Evolutionary conservation across 2,888 invertebrate genomes (phyloP).

Genomic region (Erebia ligea): DNA sequence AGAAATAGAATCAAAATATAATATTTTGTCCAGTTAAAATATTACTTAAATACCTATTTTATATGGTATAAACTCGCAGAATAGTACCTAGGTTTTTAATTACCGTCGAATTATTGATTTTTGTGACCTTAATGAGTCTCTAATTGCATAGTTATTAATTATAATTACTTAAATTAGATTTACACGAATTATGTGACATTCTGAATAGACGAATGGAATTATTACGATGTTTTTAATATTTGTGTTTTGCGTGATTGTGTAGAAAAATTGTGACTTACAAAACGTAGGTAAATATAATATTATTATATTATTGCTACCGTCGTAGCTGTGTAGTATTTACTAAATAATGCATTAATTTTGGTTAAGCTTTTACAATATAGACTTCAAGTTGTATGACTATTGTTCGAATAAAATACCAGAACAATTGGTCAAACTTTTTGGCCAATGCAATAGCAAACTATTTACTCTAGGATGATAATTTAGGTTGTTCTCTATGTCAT

Average conservation of each 20-base stretch:
- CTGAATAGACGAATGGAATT: neutral
- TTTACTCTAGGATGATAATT: neutral
- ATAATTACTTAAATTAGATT: neutral
- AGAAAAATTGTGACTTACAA: neutral
- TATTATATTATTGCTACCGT: neutral
- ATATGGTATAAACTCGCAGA: too few relatives aligned
- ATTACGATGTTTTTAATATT: neutral
- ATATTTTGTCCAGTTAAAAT: too few relatives aligned
- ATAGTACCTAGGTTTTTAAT: neutral
- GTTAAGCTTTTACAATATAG: too few relatives aligned
- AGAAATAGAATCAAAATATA: too few relatives aligned
- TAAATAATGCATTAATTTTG: too few relatives aligned
- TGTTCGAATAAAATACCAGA: too few relatives aligned
- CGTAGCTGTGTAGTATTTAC: too few relatives aligned
- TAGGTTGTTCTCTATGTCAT: neutral
- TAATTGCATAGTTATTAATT: neutral
- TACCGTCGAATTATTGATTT: neutral
- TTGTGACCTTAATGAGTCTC: neutral
- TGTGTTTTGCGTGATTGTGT: neutral
- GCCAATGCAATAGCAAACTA: too few relatives aligned
- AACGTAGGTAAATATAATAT: neutral
- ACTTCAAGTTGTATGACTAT: too few relatives aligned
- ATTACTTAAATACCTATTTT: too few relatives aligned
- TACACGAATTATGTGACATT: neutral
- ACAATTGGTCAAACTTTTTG: too few relatives aligned